Evolutionary conservation across 2,888 invertebrate species (phyloP).

Genomic region (Torymus tubicola): DNA sequence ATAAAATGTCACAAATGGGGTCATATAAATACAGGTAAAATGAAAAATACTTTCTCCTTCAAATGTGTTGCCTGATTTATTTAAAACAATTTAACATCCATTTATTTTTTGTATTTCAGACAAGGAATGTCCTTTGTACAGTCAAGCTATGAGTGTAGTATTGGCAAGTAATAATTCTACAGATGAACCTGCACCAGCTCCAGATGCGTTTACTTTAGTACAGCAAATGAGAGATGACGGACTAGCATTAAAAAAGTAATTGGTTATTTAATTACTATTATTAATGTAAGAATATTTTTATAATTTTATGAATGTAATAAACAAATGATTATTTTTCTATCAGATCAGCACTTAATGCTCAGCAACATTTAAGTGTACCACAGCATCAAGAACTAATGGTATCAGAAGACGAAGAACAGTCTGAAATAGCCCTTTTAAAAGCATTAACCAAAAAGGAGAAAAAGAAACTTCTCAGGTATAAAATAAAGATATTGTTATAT

Average conservation of each 20-base stretch:
- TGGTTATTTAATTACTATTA: conserved; percentile 53
- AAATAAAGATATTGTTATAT: no score
- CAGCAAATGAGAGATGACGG: conserved; percentile 96
- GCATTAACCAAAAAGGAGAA: conserved; percentile 92
- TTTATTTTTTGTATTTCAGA: conserved; percentile 78
- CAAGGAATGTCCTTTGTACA: conserved; percentile 96
- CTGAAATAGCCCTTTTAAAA: conserved; percentile 89
- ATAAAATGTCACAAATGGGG: conserved; percentile 99
- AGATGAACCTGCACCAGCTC: conserved; percentile 79
- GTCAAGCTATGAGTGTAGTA: conserved; percentile 89
- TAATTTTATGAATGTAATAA: no score
- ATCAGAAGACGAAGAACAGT: conserved; percentile 77
- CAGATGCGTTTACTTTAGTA: conserved; percentile 86
- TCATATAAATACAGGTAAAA: conserved; percentile 92
- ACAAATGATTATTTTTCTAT: conserved; percentile 36
- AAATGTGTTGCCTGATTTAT: conserved; percentile 24
- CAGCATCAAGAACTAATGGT: conserved; percentile 77
- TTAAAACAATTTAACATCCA: conserved; percentile 18
- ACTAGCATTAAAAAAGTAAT: conserved; percentile 87
- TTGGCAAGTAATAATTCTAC: conserved; percentile 79
- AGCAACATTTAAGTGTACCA: conserved; percentile 81
- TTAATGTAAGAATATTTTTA: no score
- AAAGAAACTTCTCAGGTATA: conserved; percentile 90
- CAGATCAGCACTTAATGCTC: conserved; percentile 72
- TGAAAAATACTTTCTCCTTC: background rate